These are phyloP conservation scores for Cataglyphis cursor DNA, from an alignment of 2,888 invertebrate genomes.

Conservation along the genomic window DNA sequence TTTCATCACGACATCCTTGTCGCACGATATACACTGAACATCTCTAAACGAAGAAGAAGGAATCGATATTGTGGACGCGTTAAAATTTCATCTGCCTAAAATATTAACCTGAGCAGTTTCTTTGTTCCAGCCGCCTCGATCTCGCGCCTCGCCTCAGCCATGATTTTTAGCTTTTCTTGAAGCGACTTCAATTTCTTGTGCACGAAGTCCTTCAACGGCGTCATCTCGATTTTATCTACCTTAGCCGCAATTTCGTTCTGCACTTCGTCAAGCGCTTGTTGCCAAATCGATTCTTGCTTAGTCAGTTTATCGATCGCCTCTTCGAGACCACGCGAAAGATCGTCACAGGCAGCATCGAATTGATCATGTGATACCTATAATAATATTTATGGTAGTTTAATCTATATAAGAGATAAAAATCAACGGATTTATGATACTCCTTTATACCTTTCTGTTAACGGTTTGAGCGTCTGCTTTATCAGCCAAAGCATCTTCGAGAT, in stretches of 20 bases:
- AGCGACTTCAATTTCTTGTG: slow-evolving; percentile 89
- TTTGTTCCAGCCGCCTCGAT: slow-evolving; percentile 92
- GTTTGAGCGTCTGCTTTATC: slow-evolving; percentile 92
- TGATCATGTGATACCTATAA: slow-evolving; percentile 89
- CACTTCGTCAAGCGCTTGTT: slow-evolving; percentile 90
- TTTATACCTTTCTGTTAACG: slow-evolving; percentile 90
- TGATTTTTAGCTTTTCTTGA: slow-evolving; percentile 89
- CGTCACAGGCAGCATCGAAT: slow-evolving; percentile 91
- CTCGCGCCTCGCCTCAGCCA: slow-evolving; percentile 89
- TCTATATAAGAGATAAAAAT: neutral
- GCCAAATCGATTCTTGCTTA: slow-evolving; percentile 90
- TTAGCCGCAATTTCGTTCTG: slow-evolving; percentile 90
- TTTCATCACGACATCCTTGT: slow-evolving; percentile 91
- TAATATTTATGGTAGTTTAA: neutral
- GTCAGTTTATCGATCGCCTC: slow-evolving; percentile 89
- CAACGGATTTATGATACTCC: neutral
- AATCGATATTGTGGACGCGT: neutral
- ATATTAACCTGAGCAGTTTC: slow-evolving; percentile 88
- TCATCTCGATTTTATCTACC: slow-evolving; percentile 90
- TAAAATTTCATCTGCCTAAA: slow-evolving; percentile 15
- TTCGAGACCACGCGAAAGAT: slow-evolving; percentile 89
- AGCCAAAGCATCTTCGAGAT: slow-evolving; percentile 91
- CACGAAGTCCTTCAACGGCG: slow-evolving; percentile 90
- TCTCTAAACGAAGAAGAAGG: slow-evolving; percentile 87
- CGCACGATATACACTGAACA: slow-evolving; percentile 93